phyloP scores from a whole-genome alignment of 2,113 vertebrate species.

The Amphiprion percula region DNA sequence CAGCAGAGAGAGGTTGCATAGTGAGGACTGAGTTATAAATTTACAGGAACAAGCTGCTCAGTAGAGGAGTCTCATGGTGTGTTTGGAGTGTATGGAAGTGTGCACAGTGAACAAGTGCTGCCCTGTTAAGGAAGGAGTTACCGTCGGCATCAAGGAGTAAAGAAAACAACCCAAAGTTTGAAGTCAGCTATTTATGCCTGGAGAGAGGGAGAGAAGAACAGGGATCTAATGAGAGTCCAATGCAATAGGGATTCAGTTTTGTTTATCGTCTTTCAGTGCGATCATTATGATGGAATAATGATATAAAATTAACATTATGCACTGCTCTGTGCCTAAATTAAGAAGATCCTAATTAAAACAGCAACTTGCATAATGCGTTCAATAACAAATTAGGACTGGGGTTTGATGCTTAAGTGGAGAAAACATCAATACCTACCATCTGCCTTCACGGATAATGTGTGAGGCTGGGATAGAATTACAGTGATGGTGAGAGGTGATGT shows the following conservation, averaged over 20 bases:
- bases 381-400: slow-evolving; percentile 9
- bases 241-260: slow-evolving; percentile 21
- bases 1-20: not conserved
- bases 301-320: slow-evolving; percentile 28
- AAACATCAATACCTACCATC: slow-evolving; percentile 35
- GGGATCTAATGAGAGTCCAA: not conserved
- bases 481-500: not conserved
- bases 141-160: slow-evolving; percentile 38
- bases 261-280: slow-evolving; percentile 30
- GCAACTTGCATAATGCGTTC: slow-evolving; percentile 21
- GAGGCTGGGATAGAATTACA: slow-evolving; percentile 33
- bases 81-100: slow-evolving; percentile 38
- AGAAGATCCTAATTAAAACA: slow-evolving; percentile 39
- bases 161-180: slow-evolving; percentile 32
- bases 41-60: slow-evolving; percentile 16
- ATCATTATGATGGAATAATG: slow-evolving; percentile 38
- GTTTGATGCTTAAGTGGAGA: not conserved
- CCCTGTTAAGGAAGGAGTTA: slow-evolving; percentile 28
- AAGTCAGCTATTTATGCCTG: slow-evolving; percentile 16
- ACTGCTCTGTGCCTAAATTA: not conserved
- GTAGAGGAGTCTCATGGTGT: slow-evolving; percentile 30
- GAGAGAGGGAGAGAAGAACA: not conserved
- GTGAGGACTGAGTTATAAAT: slow-evolving; percentile 10
- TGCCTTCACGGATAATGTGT: slow-evolving; percentile 32
- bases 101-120: slow-evolving; percentile 37